These are phyloP conservation scores for Brachionus calyciflorus DNA, from an alignment of 1,140 invertebrate species.

Conservation along the genomic window DNA sequence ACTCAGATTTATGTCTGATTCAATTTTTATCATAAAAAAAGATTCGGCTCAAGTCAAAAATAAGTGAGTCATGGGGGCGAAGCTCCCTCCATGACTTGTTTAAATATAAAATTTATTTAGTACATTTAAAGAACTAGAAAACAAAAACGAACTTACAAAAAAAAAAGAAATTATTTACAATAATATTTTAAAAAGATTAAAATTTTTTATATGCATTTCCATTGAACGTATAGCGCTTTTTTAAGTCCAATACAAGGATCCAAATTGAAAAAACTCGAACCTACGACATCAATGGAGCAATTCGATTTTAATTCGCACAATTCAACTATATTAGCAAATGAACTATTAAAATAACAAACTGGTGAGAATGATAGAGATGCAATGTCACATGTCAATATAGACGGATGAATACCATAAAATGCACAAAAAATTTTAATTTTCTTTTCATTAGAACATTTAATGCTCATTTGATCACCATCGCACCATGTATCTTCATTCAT, in stretches of 20 bases:
- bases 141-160: neutral
- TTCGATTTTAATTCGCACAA: neutral
- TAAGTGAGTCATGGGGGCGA: no score
- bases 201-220: neutral
- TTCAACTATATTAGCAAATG: neutral
- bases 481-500: slow-evolving; percentile 24
- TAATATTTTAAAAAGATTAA: neutral
- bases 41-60: no score
- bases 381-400: slow-evolving; percentile 10
- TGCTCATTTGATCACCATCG: neutral
- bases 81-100: no score
- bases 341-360: slow-evolving; percentile 40
- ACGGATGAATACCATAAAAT: slow-evolving; percentile 39
- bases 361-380: neutral
- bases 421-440: slow-evolving; percentile 40
- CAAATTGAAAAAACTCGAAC: slow-evolving; percentile 1
- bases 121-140: no score
- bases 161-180: neutral
- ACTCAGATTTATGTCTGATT: no score
- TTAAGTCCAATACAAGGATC: slow-evolving; percentile 36
- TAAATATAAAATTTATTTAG: no score
- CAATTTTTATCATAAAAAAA: no score
- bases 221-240: slow-evolving; percentile 45
- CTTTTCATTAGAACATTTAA: neutral
- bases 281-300: slow-evolving; percentile 5